Base-by-base conservation (phyloP, 1,140 invertebrate genomes). In the Phymorhynchus buccinoides region DNA sequence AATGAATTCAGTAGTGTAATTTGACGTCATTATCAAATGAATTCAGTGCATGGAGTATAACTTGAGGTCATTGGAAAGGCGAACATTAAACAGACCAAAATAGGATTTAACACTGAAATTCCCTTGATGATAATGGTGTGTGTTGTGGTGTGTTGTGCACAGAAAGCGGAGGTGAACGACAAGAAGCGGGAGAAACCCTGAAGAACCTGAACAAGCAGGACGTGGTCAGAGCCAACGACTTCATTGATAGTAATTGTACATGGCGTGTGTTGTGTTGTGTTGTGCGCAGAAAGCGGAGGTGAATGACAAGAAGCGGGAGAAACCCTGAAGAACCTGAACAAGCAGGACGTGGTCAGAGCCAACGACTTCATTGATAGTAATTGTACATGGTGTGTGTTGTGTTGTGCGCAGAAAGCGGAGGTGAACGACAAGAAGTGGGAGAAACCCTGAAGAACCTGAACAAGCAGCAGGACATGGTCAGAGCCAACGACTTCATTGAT, bases 161-260 rank as follows among this genome's bases (percentile, higher is more conserved):
- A 90, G 90, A 87, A 88, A 77, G 80, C 89, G n/a, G 88, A 87
- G 39, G 86, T 89, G 32, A 86, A 88, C 84, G 89, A 90, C 68
- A 84, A 85, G 71, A 86, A 83, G 27, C 78, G 83, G 22, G 83
- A 37, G 89, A 91, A 83, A 87, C 90, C 66, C 80, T 90, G 35
- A 88, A 88, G 80, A 91, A 90, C 82, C 89, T 89, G 68, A 91
- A 89, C 85, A 91, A 91, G 84, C 91, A 92, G 80, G 98, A 99
- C 93, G 96, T 99, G 88, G 99, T 99, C 88, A 95, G 98, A 88
- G 97, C 98, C 3, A 96, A 97, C 22, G 98, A 99, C 93, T 99
- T 99, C 94, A 99, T n/a, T n/a, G n/a, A n/a, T n/a, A n/a, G n/a
- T n/a, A n/a, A n/a, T n/a, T n/a, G n/a, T n/a, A n/a, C n/a, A n/a